Base-by-base conservation (phyloP, 2,797 vertebrate species). In the Anomalospiza imberbis region DNA sequence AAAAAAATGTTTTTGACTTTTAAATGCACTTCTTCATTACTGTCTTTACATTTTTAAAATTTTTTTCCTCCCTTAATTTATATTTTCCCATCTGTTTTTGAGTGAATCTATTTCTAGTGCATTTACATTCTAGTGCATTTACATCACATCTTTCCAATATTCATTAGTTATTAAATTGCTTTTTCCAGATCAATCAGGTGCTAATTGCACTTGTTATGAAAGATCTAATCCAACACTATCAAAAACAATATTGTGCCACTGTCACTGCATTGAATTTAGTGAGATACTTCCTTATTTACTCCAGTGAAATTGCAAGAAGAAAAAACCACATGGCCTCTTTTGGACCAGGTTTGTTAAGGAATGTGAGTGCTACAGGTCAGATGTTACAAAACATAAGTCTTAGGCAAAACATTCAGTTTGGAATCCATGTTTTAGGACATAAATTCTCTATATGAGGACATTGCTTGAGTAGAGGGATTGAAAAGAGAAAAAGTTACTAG, bases 161-260 rank as follows among this genome's bases (percentile, higher is more conserved):
- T 83, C 47, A 72, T 85, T 85, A 88, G 68, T 85, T 85, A 94
- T 89, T 88, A 88, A 91, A 85, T 75, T 83, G 11, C 7, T 79
- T 91, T 93, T 84, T 28, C 38, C 60, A 70, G 51, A 78, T 72
- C 36, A 92, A 70, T 70, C 51, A 90, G 36, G 44, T 78, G 44
- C 7, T 92, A 90, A 73, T 50, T 93, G 57, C n/a, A 72, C 40
- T 83, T 75, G 50, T 25, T 91, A 80, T 75, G 76, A 92, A 89
- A 88, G 48, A 72, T 16, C 7, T 66, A 31, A 83, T 81, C 45
- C 66, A 80, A 31, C 54, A 40, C 17, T 80, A 38, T 57, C n/a
- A 79, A 74, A 9, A 32, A 7, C 2, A 6, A 5, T 62, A 38
- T 44, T 2, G 1, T 70, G 60, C 25, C 22, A 72, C 17, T 0